Evolutionary conservation across 2,797 vertebrate genomes (phyloP), one percentile per base, ranked within the genome.

Genomic region (Spinus pinus): DNA sequence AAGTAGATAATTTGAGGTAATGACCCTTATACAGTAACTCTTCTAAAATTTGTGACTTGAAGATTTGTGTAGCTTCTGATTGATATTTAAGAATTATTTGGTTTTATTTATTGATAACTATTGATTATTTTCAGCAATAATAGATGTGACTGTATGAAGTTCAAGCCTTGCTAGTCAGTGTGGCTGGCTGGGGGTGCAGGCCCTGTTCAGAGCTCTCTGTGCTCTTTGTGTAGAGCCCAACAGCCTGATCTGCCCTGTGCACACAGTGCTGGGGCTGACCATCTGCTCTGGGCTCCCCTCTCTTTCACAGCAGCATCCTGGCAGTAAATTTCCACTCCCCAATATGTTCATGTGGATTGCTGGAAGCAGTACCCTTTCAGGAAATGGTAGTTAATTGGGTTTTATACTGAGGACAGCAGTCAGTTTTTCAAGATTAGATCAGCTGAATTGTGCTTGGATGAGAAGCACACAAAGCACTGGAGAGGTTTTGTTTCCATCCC

Each of bases 261-360:
- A 28, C 72, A 47, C 56, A 41, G 1, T 14, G 25, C 4, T 44
- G 82, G 78, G 24, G 7, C 14, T 90, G 14, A 6, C 85, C 88
- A 94, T 93, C 94, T 96, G 91, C 75, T 90, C 92, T 72, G 14
- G 77, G 73, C 73, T 75, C 61, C 42, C 13, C 35, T 75, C 49
- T 51, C 42, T 14, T 15, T 37, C 58, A 21, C 54, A 81, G 66
- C 88, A 90, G 18, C 11, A 7, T 46, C 89, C 24, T 78, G 30
- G 20, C 61, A 51, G 51, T 23, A 31, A 42, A 92, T 86, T 92
- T 73, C 73, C 37, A 21, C 56, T 72, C 18, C 42, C 28, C 35
- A 31, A 1, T 39, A 2, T 8, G 21, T 53, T 50, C 24, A 3
- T 27, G 58, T 11, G 23, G 58, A 77, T 35, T 74, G 51, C 35